phyloP scores from a whole-genome alignment of 2,797 vertebrate genomes.

The Steatocranus sp. region DNA sequence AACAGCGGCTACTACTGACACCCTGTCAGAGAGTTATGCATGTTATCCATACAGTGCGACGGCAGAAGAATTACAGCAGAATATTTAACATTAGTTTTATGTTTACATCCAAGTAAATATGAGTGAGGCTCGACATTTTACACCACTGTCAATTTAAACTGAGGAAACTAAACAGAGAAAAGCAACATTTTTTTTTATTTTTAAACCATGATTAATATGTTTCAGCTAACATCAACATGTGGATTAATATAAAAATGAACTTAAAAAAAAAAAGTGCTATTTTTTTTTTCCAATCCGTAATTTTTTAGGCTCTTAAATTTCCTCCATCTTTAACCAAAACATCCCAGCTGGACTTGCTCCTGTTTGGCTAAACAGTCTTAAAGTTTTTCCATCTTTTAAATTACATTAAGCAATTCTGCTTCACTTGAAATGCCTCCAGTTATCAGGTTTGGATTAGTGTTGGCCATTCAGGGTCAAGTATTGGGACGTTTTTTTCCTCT shows the following conservation, averaged over 20 bases:
- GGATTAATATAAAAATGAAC: not conserved
- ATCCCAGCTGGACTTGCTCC: not conserved
- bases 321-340: not conserved
- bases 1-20: constrained; percentile 14
- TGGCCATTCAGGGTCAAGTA: not conserved
- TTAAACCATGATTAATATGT: not conserved
- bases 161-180: not conserved
- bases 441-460: not conserved
- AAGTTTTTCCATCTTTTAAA: not conserved
- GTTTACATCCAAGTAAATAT: not conserved
- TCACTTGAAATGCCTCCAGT: not conserved
- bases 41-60: constrained; percentile 26
- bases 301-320: not conserved
- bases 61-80: not conserved
- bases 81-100: not conserved
- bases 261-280: not conserved
- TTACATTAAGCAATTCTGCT: not conserved
- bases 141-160: not conserved
- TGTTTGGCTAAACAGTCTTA: not conserved
- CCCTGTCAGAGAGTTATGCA: not conserved
- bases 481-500: not conserved
- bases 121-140: not conserved
- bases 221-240: not conserved
- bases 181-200: not conserved
- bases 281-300: accelerated